Base-by-base conservation (phyloP, 2,888 invertebrate genomes). In the Pseudoips prasinana region DNA sequence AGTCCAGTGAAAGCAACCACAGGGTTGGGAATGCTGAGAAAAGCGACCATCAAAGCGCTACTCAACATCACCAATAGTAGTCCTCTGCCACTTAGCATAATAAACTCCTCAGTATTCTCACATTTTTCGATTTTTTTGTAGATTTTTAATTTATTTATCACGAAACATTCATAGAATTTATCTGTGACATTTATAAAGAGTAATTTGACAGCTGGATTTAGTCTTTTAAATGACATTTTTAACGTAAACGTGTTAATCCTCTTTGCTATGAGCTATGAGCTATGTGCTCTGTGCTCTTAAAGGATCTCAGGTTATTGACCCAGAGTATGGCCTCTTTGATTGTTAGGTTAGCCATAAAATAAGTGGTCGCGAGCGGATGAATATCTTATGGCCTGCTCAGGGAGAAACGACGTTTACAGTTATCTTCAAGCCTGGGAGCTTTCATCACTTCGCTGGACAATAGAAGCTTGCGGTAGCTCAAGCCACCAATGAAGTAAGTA, bases 11-110 rank as follows among this genome's bases (percentile, higher is more conserved):
- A 59, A 2, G 82, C 83, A 27, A 74, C 58, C 1, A 82, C 59
- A 0, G 84, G 85, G 30, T 62, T 76, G 0, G 79, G 78, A 43
- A 86, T 74, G 66, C 64, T 76, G 43, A 86, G 64, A 39, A 80
- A 82, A 28, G 81, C 79, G 24, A 74, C 75, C 1, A 82, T 59
- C 22, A 83, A 66, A 1, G 78, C 76, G 52, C 73, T 78, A 51
- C 56, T 79, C 55, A 82, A 73, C 83, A 86, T 81, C 53, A 78
- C 80, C 73, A 60, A 34, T 10, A 75, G 39, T 25, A 78, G 41
- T 31, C 62, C 65, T 54, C 60, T 54, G 32, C 64, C 61, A 64
- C 58, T 66, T 59, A 66, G 49, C 77, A 81, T 79, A 58, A 39
- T 65, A 61, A 14, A 27, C 22, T 25, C 24, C 24, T 4, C 9